Conservation (phyloP, 2,888 invertebrate species). For the Xylocampa areola region DNA sequence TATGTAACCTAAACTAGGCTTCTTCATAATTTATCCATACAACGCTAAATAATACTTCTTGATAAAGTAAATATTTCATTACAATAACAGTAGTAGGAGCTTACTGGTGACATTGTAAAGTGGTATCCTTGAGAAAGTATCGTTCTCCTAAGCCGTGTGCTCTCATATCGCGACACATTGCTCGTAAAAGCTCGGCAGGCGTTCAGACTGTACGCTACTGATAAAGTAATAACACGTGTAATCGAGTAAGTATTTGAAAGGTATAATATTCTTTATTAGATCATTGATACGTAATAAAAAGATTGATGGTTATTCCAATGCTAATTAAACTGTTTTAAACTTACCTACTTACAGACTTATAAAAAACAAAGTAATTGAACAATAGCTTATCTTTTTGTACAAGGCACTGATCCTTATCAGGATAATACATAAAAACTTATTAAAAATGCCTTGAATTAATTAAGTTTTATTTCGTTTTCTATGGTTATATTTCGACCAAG, state of each 20-base stretch:
- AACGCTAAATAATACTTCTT: neutral
- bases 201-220: constrained; percentile 39
- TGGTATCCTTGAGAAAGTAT: constrained; percentile 45
- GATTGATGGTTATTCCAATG: too few relatives aligned
- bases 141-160: constrained; percentile 48
- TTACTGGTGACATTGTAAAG: constrained; percentile 44
- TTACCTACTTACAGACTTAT: too few relatives aligned
- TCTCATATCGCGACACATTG: constrained; percentile 55
- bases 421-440: too few relatives aligned
- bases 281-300: neutral
- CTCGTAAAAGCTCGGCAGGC: constrained; percentile 63
- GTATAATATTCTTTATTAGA: constrained; percentile 16
- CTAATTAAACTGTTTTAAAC: too few relatives aligned
- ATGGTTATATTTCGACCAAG: too few relatives aligned
- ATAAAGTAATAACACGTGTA: constrained; percentile 36
- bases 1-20: too few relatives aligned
- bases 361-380: too few relatives aligned
- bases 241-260: constrained; percentile 31
- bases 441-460: too few relatives aligned
- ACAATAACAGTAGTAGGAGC: constrained; percentile 18
- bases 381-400: too few relatives aligned
- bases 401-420: too few relatives aligned
- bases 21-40: too few relatives aligned
- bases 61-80: constrained; percentile 5
- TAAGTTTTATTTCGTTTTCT: neutral